Evolutionary conservation across 2,113 vertebrate species (phyloP).

Genomic region (Cepphus grylle): DNA sequence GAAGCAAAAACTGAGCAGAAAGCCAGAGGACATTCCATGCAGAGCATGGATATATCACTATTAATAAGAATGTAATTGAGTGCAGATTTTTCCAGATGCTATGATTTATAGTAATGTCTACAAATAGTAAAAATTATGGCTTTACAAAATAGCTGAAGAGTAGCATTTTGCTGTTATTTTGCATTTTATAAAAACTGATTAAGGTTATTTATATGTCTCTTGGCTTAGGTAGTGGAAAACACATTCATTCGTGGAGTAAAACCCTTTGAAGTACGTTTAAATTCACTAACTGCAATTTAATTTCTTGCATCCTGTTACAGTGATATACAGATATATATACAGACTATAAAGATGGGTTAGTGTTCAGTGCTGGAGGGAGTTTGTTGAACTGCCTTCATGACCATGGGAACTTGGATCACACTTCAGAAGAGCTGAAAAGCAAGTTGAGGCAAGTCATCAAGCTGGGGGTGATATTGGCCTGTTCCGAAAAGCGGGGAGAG

Average conservation of each 20-base stretch:
- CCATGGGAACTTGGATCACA: neutral
- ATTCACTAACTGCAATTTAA: neutral
- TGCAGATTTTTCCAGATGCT: neutral
- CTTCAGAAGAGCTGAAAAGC: conserved; percentile 11
- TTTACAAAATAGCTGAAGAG: neutral
- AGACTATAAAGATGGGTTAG: neutral
- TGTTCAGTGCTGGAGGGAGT: neutral
- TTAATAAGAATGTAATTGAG: neutral
- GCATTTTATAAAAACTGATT: neutral
- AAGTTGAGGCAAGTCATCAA: neutral
- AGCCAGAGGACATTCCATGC: neutral
- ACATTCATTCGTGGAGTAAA: neutral
- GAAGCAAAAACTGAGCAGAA: neutral
- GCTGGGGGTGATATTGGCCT: neutral
- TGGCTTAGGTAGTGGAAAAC: neutral
- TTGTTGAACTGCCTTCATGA: neutral
- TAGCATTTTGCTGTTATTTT: neutral
- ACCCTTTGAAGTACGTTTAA: neutral
- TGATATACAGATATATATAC: neutral
- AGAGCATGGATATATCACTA: neutral
- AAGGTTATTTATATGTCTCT: neutral
- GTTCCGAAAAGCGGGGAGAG: neutral
- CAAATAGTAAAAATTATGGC: neutral
- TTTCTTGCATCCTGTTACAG: neutral
- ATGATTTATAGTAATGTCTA: neutral